Evolutionary conservation across 2,113 vertebrate genomes (phyloP).

Genomic region (Lagopus leucura): DNA sequence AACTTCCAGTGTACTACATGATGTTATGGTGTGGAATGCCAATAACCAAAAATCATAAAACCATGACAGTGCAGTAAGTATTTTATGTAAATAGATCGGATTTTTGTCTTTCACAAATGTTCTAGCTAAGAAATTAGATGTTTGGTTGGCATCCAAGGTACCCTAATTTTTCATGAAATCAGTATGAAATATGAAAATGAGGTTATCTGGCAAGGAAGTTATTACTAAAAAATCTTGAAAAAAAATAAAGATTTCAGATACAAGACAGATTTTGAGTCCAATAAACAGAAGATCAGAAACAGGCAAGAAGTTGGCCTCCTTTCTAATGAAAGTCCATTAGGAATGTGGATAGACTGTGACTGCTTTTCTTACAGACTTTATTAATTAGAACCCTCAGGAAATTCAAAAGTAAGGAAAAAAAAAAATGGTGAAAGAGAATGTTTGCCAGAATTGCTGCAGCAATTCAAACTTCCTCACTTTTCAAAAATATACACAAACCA

Average conservation of each 20-base stretch:
- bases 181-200: not conserved
- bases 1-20: no score
- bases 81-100: not conserved
- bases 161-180: not conserved
- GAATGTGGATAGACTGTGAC: not conserved
- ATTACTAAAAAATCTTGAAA: not conserved
- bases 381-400: slow-evolving; percentile 55
- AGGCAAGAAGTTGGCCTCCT: not conserved
- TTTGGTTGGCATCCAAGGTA: not conserved
- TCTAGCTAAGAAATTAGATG: not conserved
- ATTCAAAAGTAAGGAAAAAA: not conserved
- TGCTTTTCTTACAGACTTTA: slow-evolving; percentile 33
- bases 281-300: slow-evolving; percentile 10
- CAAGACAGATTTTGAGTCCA: not conserved
- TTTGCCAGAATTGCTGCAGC: slow-evolving; percentile 10
- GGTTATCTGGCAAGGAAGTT: not conserved
- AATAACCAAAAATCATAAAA: no score
- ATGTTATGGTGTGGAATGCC: no score
- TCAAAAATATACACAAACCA: not conserved
- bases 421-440: not conserved
- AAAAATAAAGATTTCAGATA: not conserved
- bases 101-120: not conserved
- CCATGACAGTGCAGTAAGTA: not conserved
- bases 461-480: not conserved
- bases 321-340: slow-evolving; percentile 26